These are phyloP conservation scores for Leucopsar rothschildi DNA, from an alignment of 2,113 vertebrate genomes.

Conservation along the genomic window DNA sequence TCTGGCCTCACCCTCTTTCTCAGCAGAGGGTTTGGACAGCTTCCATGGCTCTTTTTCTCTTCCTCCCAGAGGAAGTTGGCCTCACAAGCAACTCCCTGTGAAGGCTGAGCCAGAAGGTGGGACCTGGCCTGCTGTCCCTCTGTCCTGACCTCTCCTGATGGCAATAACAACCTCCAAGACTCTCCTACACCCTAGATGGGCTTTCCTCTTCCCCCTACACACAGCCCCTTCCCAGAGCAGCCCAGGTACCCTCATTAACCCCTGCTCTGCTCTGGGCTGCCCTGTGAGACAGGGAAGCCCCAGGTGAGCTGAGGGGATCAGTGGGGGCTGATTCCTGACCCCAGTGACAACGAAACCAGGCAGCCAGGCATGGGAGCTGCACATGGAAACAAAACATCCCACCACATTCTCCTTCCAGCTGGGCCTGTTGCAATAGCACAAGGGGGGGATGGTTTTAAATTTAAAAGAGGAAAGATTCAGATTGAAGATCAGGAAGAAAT, in stretches of 20 bases:
- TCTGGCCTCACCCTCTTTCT: slow-evolving; percentile 51
- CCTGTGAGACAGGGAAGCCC: rapidly evolving
- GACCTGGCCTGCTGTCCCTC: neutral
- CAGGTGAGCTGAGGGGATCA: neutral
- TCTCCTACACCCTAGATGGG: neutral
- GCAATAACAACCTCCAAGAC: neutral
- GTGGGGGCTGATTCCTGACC: neutral
- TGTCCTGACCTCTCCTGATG: neutral
- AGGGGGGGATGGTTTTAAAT: neutral
- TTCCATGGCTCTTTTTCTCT: neutral
- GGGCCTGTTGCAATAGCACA: neutral
- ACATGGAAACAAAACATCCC: neutral
- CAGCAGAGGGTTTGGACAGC: slow-evolving; percentile 3
- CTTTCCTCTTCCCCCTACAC: neutral
- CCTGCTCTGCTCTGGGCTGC: neutral
- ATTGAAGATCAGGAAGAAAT: neutral
- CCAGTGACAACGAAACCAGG: rapidly evolving
- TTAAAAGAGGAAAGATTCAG: neutral
- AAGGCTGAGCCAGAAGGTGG: neutral
- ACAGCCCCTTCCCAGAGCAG: neutral
- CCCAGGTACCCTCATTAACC: rapidly evolving
- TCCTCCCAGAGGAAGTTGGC: slow-evolving; percentile 27
- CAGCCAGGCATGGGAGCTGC: neutral
- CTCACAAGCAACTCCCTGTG: neutral
- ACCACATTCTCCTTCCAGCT: neutral